Evolutionary conservation across 2,888 invertebrate genomes (phyloP).

Genomic region (Melipona beecheii): DNA sequence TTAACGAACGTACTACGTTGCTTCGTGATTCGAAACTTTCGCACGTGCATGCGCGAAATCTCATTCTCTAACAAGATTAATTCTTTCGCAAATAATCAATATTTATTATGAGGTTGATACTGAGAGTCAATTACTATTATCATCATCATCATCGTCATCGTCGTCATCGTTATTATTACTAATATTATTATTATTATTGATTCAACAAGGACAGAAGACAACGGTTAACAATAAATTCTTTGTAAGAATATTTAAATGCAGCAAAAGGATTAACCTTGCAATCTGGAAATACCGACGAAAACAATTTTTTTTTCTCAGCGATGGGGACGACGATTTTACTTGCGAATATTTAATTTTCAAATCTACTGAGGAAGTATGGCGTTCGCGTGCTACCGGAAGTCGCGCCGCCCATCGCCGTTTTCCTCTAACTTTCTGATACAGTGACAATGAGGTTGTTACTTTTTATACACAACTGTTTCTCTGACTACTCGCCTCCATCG

Average conservation of each 20-base stretch:
- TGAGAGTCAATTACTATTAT: slow-evolving; percentile 1
- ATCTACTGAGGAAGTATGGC: not conserved
- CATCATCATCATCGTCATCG: not conserved
- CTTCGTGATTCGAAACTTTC: not conserved
- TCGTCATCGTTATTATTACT: not conserved
- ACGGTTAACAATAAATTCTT: slow-evolving; percentile 22
- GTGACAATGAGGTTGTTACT: slow-evolving; percentile 30
- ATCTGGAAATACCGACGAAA: slow-evolving; percentile 28
- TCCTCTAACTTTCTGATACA: slow-evolving; percentile 23
- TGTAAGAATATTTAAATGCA: slow-evolving; percentile 2
- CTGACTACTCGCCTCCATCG: slow-evolving; percentile 32
- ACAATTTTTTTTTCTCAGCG: not conserved
- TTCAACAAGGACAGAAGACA: slow-evolving; percentile 30
- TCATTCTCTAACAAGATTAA: slow-evolving; percentile 24
- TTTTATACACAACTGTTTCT: slow-evolving; percentile 44
- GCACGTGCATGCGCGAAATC: slow-evolving; percentile 11
- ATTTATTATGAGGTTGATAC: not conserved
- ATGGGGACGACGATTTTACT: not conserved
- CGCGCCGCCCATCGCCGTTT: not conserved
- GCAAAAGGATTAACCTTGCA: slow-evolving; percentile 36
- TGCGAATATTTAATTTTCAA: not conserved
- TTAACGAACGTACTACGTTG: not conserved
- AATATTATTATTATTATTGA: slow-evolving; percentile 10
- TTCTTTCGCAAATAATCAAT: slow-evolving; percentile 11
- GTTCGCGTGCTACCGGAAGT: not conserved